Base-by-base conservation (phyloP, 2,113 vertebrate genomes). In the Halichoeres trimaculatus region DNA sequence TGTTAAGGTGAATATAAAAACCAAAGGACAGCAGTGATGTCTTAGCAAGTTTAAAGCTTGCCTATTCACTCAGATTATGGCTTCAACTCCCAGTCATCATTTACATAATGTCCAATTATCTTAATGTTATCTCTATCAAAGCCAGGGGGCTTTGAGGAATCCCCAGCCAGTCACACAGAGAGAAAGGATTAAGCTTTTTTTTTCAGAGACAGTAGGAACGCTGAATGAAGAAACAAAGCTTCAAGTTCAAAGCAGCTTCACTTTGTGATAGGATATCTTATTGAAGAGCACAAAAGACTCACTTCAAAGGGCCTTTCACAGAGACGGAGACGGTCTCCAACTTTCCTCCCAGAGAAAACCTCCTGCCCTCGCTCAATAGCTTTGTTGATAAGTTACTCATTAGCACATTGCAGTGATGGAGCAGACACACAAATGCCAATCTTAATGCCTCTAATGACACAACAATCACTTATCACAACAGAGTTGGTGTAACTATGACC, bases 91-190 rank as follows among this genome's bases (percentile, higher is more conserved):
- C n/a, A 89, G 76, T 87, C 81, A 70, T 76, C 73, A 88, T 91
- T 90, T 85, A 43, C 85, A 91, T 89, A 84, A 84, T 77, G 88
- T 86, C 74, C 85, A 88, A 90, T 90, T 88, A 90, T 88, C 86
- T 74, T 80, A 80, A 83, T 78, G 78, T 73, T 89, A 87, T 89
- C 84, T 87, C 60, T 72, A 60, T 85, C 71, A 76, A 90, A 87
- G 88, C 83, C 66, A 23, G 19, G 55, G 63, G 80, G 63, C 69
- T 81, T 85, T 78, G 76, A 81, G 84, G 85, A 81, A 87, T 87
- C 80, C 78, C 85, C 74, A 63, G 83, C 24, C 58, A 80, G 78
- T 74, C 76, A 45, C 52, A 73, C 43, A 24, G 55, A 78, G 74
- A 59, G 40, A 60, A 51, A 71, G 61, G 78, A 80, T 85, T 74